A percentile compares a stretch with the other conserved stretches of the same genome.
These are phyloP conservation scores for Ceratina australensis DNA, from an alignment of 1,140 invertebrate species.

Conservation along the genomic window DNA sequence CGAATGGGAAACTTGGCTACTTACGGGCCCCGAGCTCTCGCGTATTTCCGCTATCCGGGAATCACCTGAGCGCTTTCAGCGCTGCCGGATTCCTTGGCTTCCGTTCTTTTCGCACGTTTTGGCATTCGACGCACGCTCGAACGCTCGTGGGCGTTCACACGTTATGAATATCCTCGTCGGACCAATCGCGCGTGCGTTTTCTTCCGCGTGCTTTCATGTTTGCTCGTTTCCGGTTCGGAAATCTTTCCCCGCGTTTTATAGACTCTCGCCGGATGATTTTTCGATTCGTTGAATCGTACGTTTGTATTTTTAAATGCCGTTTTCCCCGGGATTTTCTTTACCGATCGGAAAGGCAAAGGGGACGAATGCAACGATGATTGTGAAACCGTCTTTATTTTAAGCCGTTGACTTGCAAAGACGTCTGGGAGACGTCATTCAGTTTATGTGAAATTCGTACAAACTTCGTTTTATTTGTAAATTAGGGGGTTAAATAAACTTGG, in stretches of 20 bases:
- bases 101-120: slow-evolving; percentile 61
- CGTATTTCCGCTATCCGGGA: slow-evolving; percentile 26
- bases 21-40: slow-evolving; percentile 24
- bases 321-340: too few species aligned
- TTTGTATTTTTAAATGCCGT: slow-evolving; percentile 22
- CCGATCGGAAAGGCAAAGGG: too few species aligned
- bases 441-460: too few species aligned
- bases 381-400: too few species aligned
- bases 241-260: slow-evolving; percentile 44
- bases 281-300: slow-evolving; percentile 35
- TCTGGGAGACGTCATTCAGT: too few species aligned
- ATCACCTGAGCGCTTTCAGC: slow-evolving; percentile 38
- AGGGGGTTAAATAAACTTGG: too few species aligned
- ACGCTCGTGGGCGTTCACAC: slow-evolving; percentile 65
- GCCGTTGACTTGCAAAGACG: too few species aligned
- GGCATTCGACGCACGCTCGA: slow-evolving; percentile 63
- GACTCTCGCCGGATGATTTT: slow-evolving; percentile 34
- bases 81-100: slow-evolving; percentile 43
- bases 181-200: slow-evolving; percentile 62
- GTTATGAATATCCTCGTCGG: slow-evolving; percentile 67
- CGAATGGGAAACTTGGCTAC: slow-evolving; percentile 46
- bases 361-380: too few species aligned
- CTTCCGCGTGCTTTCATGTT: slow-evolving; percentile 63
- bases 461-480: too few species aligned
- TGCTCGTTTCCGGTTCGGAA: slow-evolving; percentile 57